phyloP scores from a whole-genome alignment of 2,797 vertebrate genomes.

The Coendou prehensilis region DNA sequence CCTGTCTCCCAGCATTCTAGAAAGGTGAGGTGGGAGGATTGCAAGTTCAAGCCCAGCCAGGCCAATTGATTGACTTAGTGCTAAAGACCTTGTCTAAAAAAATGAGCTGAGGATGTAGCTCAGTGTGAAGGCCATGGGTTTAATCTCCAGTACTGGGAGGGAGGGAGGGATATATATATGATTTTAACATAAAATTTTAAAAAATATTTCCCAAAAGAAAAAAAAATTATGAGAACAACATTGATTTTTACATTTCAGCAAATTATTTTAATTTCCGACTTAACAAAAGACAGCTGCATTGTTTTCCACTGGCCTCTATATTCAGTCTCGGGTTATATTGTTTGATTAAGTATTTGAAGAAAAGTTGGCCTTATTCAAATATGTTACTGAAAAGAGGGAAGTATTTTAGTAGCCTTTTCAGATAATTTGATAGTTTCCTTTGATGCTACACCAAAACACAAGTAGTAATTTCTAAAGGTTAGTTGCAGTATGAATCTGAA shows the following conservation, averaged over 20 bases:
- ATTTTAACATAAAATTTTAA: neutral
- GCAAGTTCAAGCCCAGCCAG: neutral
- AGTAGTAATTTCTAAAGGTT: constrained; percentile 51
- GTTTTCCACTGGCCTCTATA: neutral
- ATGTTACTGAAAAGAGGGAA: neutral
- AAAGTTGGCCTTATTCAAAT: constrained; percentile 30
- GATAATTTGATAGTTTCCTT: neutral
- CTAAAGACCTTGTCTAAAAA: neutral
- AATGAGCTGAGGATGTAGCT: neutral
- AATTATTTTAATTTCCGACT: constrained; percentile 21
- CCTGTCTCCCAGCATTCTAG: neutral
- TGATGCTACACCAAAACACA: constrained; percentile 7
- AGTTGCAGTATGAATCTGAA: constrained; percentile 11
- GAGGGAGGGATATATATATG: neutral
- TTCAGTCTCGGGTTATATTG: neutral
- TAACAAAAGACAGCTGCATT: constrained; percentile 41
- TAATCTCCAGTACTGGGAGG: neutral
- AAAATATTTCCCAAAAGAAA: constrained; percentile 48
- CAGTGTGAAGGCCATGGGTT: neutral
- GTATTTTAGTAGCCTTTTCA: neutral
- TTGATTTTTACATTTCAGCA: constrained; percentile 47
- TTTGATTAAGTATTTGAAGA: constrained; percentile 48
- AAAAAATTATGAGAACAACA: neutral
- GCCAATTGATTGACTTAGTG: neutral
- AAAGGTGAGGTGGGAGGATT: neutral